Evolutionary conservation across 2,113 vertebrate species (phyloP).

Genomic region (Anarhynchus alexandrinus): DNA sequence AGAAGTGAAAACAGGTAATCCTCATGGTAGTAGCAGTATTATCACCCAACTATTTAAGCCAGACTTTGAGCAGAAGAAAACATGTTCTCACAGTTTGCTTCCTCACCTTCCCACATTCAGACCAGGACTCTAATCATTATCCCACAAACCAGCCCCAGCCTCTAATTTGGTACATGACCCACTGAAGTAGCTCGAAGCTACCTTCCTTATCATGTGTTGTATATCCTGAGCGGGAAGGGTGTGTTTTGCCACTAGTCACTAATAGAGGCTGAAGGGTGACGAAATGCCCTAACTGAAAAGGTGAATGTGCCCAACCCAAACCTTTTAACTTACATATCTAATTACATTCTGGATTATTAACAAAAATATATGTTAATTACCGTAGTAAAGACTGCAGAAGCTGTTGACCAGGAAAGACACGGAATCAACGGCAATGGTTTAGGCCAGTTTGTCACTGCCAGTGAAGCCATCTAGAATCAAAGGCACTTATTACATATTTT

Average conservation of each 20-base stretch:
- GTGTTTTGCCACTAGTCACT: background rate
- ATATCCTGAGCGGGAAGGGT: background rate
- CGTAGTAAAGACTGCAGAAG: slow-evolving; percentile 96
- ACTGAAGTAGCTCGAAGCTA: background rate
- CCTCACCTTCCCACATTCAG: background rate
- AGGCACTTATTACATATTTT: background rate
- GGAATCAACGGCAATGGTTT: slow-evolving; percentile 95
- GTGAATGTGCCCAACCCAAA: background rate
- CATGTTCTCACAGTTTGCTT: background rate
- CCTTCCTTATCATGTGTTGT: background rate
- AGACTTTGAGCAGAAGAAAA: background rate
- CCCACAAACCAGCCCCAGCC: background rate
- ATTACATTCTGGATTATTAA: background rate
- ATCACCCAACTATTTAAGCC: background rate
- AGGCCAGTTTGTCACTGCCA: slow-evolving; percentile 96
- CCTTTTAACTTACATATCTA: background rate
- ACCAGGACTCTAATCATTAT: background rate
- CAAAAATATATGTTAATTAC: slow-evolving; percentile 70
- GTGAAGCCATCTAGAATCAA: slow-evolving; percentile 90
- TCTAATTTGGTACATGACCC: background rate
- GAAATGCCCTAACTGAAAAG: background rate
- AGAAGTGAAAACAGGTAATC: background rate
- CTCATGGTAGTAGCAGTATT: background rate
- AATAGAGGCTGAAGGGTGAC: background rate
- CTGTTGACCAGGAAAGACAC: slow-evolving; percentile 97